Conservation (phyloP, 2,888 invertebrate genomes). For the Acleris holmiana region DNA sequence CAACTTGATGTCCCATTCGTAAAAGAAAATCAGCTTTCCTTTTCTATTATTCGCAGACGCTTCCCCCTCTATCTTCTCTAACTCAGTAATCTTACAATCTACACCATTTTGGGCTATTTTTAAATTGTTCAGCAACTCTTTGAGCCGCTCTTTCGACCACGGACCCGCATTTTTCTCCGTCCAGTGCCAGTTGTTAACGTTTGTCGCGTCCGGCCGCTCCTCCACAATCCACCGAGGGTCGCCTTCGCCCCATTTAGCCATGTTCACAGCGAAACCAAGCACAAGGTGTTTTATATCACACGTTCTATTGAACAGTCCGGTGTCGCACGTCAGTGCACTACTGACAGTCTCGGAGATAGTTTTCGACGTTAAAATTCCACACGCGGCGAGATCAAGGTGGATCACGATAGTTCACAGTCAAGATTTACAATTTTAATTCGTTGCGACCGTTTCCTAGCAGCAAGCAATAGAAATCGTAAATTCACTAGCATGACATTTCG, state of each 20-base stretch:
- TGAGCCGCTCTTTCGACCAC: conserved; percentile 97
- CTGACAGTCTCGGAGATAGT: conserved; percentile 11
- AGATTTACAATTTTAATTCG: conserved; percentile 43
- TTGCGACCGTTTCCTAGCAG: conserved; percentile 30
- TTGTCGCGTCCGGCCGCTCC: conserved; percentile 98
- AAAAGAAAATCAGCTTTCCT: conserved; percentile 99
- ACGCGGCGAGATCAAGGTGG: conserved; percentile 22
- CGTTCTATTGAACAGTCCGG: conserved; percentile 21
- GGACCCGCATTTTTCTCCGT: conserved; percentile 99
- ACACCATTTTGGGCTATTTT: conserved; percentile 88
- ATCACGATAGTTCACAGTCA: conserved; percentile 40
- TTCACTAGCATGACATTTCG: conserved; percentile 51
- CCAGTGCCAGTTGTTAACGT: conserved; percentile 99
- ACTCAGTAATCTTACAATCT: conserved; percentile 89
- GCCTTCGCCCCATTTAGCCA: conserved; percentile 99
- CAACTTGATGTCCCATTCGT: conserved; percentile 97
- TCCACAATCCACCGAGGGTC: conserved; percentile 99
- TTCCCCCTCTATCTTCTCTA: conserved; percentile 96
- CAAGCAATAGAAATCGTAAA: conserved; percentile 42
- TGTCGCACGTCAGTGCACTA: conserved; percentile 19
- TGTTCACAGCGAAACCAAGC: conserved; percentile 64
- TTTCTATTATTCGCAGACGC: conserved; percentile 99
- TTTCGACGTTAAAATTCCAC: conserved; percentile 9
- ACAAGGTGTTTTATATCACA: conserved; percentile 44
- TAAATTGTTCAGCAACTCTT: conserved; percentile 90